Evolutionary conservation across 1,140 invertebrate species (phyloP).

Genomic region (Macrotrachela quadricornifera): DNA sequence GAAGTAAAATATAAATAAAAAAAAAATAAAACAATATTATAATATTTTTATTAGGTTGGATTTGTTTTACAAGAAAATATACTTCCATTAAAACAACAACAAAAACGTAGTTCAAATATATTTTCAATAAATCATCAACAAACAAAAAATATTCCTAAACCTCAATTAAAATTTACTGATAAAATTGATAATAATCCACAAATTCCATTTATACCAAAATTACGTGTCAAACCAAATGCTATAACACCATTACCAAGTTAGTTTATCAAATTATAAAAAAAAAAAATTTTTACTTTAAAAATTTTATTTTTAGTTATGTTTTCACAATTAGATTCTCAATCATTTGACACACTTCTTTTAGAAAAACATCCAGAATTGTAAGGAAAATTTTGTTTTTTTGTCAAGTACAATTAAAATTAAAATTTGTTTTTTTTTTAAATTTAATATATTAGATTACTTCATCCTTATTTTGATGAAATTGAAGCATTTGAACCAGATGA

Average conservation of each 20-base stretch:
- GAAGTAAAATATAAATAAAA: slow-evolving; percentile 12
- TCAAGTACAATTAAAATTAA: too few relatives aligned
- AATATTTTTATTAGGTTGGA: not conserved
- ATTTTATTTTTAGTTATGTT: not conserved
- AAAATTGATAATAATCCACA: slow-evolving; percentile 54
- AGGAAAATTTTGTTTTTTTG: too few relatives aligned
- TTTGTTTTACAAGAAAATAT: slow-evolving; percentile 5
- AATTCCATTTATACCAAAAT: slow-evolving; percentile 52
- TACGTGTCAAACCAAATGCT: slow-evolving; percentile 67
- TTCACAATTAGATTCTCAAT: not conserved
- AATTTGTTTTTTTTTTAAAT: not conserved
- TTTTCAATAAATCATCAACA: slow-evolving; percentile 41
- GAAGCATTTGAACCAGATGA: slow-evolving; percentile 30
- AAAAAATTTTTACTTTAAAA: slow-evolving; percentile 11
- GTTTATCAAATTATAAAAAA: not conserved
- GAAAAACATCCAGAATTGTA: not conserved
- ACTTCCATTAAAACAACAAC: slow-evolving; percentile 6
- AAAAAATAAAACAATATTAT: not conserved
- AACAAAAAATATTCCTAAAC: slow-evolving; percentile 51
- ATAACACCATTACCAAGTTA: slow-evolving; percentile 45
- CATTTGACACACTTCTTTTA: not conserved
- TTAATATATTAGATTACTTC: slow-evolving; percentile 40
- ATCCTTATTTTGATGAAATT: slow-evolving; percentile 73
- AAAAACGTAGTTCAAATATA: slow-evolving; percentile 5
- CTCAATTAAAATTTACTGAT: slow-evolving; percentile 61